These are phyloP conservation scores for Lucilia sericata DNA, from an alignment of 1,140 invertebrate genomes.

Conservation along the genomic window DNA sequence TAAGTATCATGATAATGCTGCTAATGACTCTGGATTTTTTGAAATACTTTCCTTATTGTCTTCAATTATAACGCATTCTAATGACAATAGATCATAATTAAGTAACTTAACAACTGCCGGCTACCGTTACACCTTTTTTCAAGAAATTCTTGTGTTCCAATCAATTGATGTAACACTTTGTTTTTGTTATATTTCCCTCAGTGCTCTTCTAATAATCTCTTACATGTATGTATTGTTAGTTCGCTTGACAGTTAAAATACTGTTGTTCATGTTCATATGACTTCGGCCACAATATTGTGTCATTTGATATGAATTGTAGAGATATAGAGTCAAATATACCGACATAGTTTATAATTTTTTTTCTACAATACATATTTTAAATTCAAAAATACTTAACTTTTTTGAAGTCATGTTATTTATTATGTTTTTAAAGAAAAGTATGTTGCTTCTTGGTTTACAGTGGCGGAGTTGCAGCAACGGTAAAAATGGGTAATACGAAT, in stretches of 20 bases:
- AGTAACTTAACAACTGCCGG: not conserved
- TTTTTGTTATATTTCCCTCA: not conserved
- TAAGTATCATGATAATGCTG: not conserved
- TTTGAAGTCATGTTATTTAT: too few relatives aligned
- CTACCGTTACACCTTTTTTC: not conserved
- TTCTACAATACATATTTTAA: too few relatives aligned
- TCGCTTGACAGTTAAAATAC: not conserved
- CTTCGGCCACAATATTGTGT: not conserved
- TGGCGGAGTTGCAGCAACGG: too few relatives aligned
- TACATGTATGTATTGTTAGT: not conserved
- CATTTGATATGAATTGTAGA: not conserved
- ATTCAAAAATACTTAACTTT: too few relatives aligned
- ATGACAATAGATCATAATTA: not conserved
- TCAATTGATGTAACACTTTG: not conserved
- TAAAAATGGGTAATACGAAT: too few relatives aligned
- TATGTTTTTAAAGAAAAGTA: too few relatives aligned
- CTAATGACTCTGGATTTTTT: not conserved
- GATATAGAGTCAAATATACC: too few relatives aligned
- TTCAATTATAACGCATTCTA: conserved; percentile 9
- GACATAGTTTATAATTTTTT: too few relatives aligned
- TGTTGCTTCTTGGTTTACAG: too few relatives aligned
- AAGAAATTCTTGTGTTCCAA: not conserved
- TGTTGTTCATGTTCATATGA: not conserved
- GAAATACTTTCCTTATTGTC: not conserved
- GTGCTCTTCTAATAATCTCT: not conserved